Conservation (phyloP, 2,113 vertebrate species). For the Melospiza georgiana region DNA sequence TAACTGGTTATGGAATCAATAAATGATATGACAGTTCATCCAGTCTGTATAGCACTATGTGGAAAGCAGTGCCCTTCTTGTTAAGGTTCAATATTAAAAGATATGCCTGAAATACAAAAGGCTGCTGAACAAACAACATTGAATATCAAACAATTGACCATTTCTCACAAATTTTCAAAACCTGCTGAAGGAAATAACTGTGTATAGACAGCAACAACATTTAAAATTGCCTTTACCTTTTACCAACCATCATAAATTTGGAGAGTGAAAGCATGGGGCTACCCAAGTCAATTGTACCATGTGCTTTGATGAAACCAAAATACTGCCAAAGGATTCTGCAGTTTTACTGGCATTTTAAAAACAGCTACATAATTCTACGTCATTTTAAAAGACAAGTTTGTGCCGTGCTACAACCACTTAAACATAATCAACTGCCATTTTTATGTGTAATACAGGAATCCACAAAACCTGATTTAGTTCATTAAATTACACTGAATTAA, state of each 20-base stretch:
- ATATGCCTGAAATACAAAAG: conserved; percentile 68
- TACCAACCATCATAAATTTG: neutral
- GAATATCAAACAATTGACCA: conserved; percentile 67
- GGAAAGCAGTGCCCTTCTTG: conserved; percentile 57
- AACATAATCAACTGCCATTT: neutral
- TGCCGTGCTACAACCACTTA: neutral
- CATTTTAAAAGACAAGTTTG: neutral
- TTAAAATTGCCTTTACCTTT: conserved; percentile 45
- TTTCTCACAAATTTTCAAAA: conserved; percentile 63
- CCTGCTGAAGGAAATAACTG: conserved; percentile 46
- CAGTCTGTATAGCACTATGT: neutral
- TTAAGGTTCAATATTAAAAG: conserved; percentile 69
- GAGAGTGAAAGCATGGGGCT: neutral
- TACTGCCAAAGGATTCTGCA: neutral
- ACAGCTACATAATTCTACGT: neutral
- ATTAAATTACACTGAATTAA: neutral
- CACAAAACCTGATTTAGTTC: neutral
- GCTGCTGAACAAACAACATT: conserved; percentile 69
- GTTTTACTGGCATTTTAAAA: neutral
- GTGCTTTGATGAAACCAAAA: conserved; percentile 2
- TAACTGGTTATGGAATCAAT: conserved; percentile 69
- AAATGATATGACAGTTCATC: conserved; percentile 62
- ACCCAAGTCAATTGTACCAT: neutral
- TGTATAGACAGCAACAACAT: conserved; percentile 35
- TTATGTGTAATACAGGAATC: neutral